These are phyloP conservation scores for Manduca sexta DNA, from an alignment of 1,140 invertebrate genomes.

Conservation along the genomic window DNA sequence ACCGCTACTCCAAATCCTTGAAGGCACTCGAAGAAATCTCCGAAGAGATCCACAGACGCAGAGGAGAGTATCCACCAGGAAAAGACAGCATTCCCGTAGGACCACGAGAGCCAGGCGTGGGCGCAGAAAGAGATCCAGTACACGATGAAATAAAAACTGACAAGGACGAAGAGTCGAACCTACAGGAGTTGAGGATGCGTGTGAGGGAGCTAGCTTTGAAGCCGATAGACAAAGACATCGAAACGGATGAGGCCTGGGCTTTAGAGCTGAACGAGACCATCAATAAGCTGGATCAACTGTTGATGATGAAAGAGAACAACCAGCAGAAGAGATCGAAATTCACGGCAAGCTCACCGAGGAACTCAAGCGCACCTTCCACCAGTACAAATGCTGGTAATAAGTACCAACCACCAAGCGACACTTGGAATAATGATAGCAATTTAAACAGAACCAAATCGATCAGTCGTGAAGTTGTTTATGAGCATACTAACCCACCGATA, in stretches of 20 bases:
- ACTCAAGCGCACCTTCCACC: conserved; percentile 52
- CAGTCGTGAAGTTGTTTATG: conserved; percentile 51
- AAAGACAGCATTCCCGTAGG: conserved; percentile 73
- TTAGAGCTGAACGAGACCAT: conserved; percentile 77
- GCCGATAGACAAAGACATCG: conserved; percentile 76
- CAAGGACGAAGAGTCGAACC: conserved; percentile 59
- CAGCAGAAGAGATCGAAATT: conserved; percentile 64
- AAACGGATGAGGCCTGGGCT: conserved; percentile 77
- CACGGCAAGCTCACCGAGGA: conserved; percentile 46
- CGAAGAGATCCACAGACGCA: conserved; percentile 90
- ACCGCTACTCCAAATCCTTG: conserved; percentile 88
- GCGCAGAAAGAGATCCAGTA: conserved; percentile 82
- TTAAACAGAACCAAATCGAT: conserved; percentile 45
- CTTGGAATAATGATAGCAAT: conserved; percentile 37
- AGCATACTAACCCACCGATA: conserved; percentile 38
- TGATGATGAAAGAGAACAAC: conserved; percentile 76
- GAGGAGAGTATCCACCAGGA: conserved; percentile 57
- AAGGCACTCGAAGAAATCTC: conserved; percentile 92
- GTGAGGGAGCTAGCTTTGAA: conserved; percentile 76
- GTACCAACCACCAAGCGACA: conserved; percentile 38
- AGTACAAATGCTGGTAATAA: conserved; percentile 38
- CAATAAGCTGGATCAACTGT: conserved; percentile 77
- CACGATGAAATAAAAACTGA: conserved; percentile 56
- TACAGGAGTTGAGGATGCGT: conserved; percentile 73
- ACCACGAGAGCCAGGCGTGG: conserved; percentile 91